Conservation (phyloP, 2,797 vertebrate genomes). For the Sebastes iracundus region DNA sequence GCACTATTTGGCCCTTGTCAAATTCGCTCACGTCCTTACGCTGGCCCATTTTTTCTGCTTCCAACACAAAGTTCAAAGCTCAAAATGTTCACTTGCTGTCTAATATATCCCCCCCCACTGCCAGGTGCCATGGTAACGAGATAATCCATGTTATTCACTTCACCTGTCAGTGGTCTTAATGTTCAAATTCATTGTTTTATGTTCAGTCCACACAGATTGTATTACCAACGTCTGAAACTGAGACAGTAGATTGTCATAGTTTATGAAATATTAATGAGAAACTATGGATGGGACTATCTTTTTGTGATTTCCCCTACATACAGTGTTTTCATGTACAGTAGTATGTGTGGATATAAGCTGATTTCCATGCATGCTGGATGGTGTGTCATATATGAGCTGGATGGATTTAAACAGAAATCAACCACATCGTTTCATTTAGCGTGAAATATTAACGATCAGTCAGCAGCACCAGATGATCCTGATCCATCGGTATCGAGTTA, state of each 20-base stretch:
- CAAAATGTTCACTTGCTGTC: too few species aligned
- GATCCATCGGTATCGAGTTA: conserved; percentile 11
- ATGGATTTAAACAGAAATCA: neutral
- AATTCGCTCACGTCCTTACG: too few species aligned
- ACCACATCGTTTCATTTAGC: neutral
- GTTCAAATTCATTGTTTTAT: neutral
- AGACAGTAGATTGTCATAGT: neutral
- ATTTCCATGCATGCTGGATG: neutral
- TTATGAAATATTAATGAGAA: conserved; percentile 29
- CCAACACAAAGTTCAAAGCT: too few species aligned
- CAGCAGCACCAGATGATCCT: neutral
- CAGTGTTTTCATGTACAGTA: neutral
- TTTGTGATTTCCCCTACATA: neutral
- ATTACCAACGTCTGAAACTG: neutral
- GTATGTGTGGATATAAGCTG: neutral
- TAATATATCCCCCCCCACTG: too few species aligned
- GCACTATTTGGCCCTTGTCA: too few species aligned
- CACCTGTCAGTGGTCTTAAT: too few species aligned
- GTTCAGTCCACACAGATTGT: neutral
- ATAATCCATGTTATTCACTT: too few species aligned
- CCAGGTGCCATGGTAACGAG: too few species aligned
- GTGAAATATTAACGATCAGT: conserved; percentile 1
- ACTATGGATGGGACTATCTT: neutral
- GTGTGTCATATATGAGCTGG: neutral
- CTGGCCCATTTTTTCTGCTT: too few species aligned